Evolutionary conservation across 2,113 vertebrate genomes (phyloP).

Genomic region (Nothoprocta perdicaria): DNA sequence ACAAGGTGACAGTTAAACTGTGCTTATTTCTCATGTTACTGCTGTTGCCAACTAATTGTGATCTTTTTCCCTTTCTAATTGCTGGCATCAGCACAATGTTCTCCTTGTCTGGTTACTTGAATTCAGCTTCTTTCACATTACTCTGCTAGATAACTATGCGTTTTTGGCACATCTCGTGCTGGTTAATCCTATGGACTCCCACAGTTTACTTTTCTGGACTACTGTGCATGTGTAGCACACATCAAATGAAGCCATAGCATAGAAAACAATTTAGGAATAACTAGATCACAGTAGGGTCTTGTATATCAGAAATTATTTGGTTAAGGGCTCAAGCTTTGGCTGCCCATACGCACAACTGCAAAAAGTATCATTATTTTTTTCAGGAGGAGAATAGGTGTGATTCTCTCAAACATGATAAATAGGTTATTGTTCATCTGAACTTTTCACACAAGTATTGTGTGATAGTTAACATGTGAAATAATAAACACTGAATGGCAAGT

Average conservation of each 20-base stretch:
- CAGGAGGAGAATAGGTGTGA: not conserved
- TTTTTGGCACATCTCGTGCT: not conserved
- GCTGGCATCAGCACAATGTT: not conserved
- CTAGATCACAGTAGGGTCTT: not conserved
- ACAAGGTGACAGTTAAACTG: conserved; percentile 38
- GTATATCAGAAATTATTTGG: not conserved
- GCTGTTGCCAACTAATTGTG: not conserved
- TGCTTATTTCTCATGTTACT: not conserved
- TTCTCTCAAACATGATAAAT: conserved; percentile 29
- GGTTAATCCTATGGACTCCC: not conserved
- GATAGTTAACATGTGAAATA: conserved; percentile 60
- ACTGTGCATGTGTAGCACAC: not conserved
- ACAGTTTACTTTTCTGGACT: not conserved
- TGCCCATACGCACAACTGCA: not conserved
- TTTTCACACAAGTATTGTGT: conserved; percentile 52
- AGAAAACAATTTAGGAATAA: not conserved
- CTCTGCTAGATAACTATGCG: not conserved
- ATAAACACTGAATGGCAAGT: conserved; percentile 46
- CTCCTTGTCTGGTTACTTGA: not conserved
- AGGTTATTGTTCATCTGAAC: conserved; percentile 50
- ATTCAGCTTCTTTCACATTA: not conserved
- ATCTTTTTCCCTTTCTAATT: not conserved
- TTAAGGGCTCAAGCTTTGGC: not conserved
- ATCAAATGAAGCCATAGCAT: not conserved
- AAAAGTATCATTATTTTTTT: not conserved